A percentile compares a stretch with the other conserved stretches of the same genome.
phyloP scores from a whole-genome alignment of 2,113 vertebrate genomes.

The Sylvietta virens region DNA sequence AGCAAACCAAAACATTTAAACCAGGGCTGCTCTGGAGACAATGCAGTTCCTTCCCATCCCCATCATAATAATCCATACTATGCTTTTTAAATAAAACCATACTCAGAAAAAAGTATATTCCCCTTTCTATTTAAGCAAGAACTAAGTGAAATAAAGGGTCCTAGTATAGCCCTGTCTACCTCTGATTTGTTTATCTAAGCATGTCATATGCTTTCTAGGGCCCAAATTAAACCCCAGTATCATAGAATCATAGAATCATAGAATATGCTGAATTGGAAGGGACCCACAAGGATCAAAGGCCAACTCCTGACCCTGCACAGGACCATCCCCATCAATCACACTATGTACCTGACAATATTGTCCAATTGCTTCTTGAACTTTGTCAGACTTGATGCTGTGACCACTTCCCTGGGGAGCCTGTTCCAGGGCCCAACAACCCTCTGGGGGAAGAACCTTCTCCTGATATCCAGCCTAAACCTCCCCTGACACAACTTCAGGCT shows the following conservation, averaged over 20 bases:
- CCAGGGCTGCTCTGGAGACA: neutral
- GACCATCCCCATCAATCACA: neutral
- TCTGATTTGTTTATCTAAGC: neutral
- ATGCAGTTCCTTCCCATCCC: neutral
- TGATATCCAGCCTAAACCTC: neutral
- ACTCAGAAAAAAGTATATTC: neutral
- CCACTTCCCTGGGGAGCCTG: neutral
- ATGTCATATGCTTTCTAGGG: neutral
- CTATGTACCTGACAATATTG: accelerated
- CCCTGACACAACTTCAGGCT: neutral
- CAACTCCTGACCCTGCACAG: neutral
- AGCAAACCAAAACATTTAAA: neutral
- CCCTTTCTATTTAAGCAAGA: neutral
- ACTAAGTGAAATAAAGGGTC: neutral
- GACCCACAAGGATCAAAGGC: neutral
- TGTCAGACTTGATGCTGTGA: neutral
- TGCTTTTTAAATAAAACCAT: neutral
- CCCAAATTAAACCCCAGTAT: neutral
- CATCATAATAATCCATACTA: neutral
- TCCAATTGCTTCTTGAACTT: neutral
- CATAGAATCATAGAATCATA: neutral
- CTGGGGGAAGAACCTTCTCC: accelerated
- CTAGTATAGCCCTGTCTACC: neutral
- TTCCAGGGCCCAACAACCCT: accelerated
- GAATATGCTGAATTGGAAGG: neutral